Base-by-base conservation (phyloP, 2,113 vertebrate genomes). In the Poeciliopsis occidentalis region DNA sequence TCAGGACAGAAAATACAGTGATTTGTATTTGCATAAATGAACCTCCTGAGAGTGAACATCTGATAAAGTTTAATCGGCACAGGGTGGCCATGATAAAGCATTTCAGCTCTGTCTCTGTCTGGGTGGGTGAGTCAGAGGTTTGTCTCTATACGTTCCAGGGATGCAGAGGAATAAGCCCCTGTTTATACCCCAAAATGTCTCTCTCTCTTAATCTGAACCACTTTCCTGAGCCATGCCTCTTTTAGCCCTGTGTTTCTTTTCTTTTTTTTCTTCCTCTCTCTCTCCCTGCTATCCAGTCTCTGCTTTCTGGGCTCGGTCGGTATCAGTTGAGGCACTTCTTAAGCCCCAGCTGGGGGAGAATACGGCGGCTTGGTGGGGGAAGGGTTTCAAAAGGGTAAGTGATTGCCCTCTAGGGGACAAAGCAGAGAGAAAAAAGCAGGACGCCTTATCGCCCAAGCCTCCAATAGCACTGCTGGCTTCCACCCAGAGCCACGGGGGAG, bases 361-460 rank as follows among this genome's bases (percentile, higher is more conserved):
- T 81, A 86, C 78, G 80, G 78, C 84, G 88, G 90, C 83, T 87
- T 85, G 79, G 90, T 87, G 91, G 91, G 93, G 91, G 92, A 84
- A 88, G 86, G 90, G 92, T 89, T 92, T 88, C 91, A 91, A 91
- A 93, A 86, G 93, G 90, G 94, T 92, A 93, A 92, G 93, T 93
- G 92, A 94, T 95, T 95, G 94, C 94, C 94, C 94, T 93, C 94
- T 95, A 95, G 94, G 93, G 94, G 94, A 94, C 85, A 85, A 89
- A 90, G 85, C 86, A 81, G 83, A 90, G 81, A 90, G 79, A 67
- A 72, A 68, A 86, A 89, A 87, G 77, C 82, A 92, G 90, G 89
- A 88, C 79, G 85, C 87, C 87, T 92, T 92, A 92, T 91, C 93
- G 82, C 87, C 86, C 87, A 83, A 84, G 84, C 89, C 90, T 91